Evolutionary conservation across 1,140 invertebrate species (phyloP).

Genomic region (Potamilus streckersoni): DNA sequence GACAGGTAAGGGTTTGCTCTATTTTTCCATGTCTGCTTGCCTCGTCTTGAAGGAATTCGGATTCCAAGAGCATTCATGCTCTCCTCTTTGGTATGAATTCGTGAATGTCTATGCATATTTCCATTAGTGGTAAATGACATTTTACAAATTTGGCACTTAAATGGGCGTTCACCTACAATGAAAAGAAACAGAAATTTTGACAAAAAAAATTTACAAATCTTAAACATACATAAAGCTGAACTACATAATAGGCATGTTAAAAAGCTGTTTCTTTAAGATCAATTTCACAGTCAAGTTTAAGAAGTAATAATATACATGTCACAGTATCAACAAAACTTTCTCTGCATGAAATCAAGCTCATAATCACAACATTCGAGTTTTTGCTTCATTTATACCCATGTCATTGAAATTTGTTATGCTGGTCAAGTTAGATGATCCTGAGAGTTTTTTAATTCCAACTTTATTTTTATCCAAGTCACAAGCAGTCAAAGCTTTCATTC

Average conservation of each 20-base stretch:
- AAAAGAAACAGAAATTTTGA: background rate
- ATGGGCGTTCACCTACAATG: slow-evolving; percentile 62
- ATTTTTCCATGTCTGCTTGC: too few relatives aligned
- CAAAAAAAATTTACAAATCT: slow-evolving; percentile 5
- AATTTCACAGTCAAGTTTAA: background rate
- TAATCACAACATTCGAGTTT: too few relatives aligned
- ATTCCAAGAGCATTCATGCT: slow-evolving; percentile 34
- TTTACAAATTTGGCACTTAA: slow-evolving; percentile 81
- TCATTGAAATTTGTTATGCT: too few relatives aligned
- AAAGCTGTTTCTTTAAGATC: background rate
- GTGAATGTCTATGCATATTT: slow-evolving; percentile 87
- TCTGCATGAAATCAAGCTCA: background rate
- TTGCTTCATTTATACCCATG: too few relatives aligned
- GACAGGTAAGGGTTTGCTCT: too few relatives aligned
- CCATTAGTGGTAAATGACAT: slow-evolving; percentile 89
- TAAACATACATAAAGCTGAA: background rate
- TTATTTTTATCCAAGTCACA: too few relatives aligned
- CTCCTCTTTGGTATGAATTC: slow-evolving; percentile 73
- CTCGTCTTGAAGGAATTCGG: slow-evolving; percentile 19
- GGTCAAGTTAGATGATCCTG: too few relatives aligned
- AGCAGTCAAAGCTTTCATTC: too few relatives aligned
- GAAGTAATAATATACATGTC: background rate
- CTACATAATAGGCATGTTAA: background rate
- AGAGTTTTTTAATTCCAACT: too few relatives aligned
- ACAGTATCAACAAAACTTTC: background rate